Evolutionary conservation across 1,140 invertebrate genomes (phyloP).

Genomic region (Megathymus violae): DNA sequence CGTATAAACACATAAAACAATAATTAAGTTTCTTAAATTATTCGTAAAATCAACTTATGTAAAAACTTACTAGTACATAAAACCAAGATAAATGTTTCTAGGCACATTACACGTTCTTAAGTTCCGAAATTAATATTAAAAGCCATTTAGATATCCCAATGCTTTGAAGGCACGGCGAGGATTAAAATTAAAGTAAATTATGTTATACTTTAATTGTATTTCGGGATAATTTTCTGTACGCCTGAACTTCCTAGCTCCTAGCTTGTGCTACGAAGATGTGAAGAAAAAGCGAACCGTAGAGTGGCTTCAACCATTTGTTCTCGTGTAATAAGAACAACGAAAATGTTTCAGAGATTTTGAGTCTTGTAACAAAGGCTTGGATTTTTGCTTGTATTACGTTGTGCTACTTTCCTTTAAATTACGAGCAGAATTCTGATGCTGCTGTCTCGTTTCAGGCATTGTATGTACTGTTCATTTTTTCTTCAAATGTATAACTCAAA

Average conservation of each 20-base stretch:
- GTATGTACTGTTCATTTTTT: neutral
- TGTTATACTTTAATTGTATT: constrained; percentile 81
- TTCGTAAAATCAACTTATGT: too few species aligned
- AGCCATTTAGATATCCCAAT: constrained; percentile 49
- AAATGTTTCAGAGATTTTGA: constrained; percentile 30
- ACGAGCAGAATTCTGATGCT: constrained; percentile 7
- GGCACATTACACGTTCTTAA: constrained; percentile 44
- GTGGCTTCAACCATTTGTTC: constrained; percentile 30
- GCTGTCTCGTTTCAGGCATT: neutral
- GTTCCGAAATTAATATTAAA: constrained; percentile 60
- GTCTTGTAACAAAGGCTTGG: constrained; percentile 29
- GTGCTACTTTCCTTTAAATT: constrained; percentile 29
- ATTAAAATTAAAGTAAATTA: constrained; percentile 81
- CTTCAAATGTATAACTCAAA: too few species aligned
- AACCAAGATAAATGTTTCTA: too few species aligned
- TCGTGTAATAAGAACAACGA: constrained; percentile 16
- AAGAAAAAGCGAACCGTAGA: constrained; percentile 47
- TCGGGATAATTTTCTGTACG: constrained; percentile 79
- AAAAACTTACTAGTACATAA: too few species aligned
- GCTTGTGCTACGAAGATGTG: constrained; percentile 56
- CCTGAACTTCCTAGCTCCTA: constrained; percentile 70
- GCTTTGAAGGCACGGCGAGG: constrained; percentile 55
- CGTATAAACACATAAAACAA: too few species aligned
- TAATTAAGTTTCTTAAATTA: too few species aligned
- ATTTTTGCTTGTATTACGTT: constrained; percentile 25